These are phyloP conservation scores for Myoxocephalus aenaeus DNA, from an alignment of 2,797 vertebrate genomes.

Conservation along the genomic window DNA sequence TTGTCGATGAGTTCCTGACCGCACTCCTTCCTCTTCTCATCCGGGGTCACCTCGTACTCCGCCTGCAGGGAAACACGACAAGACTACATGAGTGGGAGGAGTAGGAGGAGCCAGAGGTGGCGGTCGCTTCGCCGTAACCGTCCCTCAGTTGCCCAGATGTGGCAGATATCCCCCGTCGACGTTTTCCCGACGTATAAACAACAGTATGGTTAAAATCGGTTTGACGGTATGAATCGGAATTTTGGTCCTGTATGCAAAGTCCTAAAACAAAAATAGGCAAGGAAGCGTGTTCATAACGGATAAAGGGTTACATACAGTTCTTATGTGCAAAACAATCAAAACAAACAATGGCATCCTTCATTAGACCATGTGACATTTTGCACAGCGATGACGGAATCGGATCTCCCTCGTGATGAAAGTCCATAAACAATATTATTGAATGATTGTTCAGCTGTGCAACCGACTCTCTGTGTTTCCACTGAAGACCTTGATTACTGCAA, in stretches of 20 bases:
- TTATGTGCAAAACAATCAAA: background rate
- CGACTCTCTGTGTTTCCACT: background rate
- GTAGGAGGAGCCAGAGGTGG: background rate
- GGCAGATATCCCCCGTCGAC: too few relatives aligned
- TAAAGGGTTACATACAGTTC: background rate
- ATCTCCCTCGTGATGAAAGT: background rate
- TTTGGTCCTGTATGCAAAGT: background rate
- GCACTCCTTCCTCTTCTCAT: constrained; percentile 93
- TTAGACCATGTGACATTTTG: background rate
- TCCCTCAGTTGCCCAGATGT: background rate
- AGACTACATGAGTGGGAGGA: background rate
- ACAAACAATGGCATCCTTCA: background rate
- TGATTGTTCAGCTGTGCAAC: background rate
- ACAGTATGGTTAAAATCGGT: background rate
- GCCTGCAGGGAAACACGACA: constrained; percentile 79
- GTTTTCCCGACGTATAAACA: background rate
- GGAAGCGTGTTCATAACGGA: background rate
- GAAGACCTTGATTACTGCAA: background rate
- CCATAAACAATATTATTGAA: background rate
- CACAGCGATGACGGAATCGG: background rate
- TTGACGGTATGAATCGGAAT: background rate
- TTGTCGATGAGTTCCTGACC: constrained; percentile 89
- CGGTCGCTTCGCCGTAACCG: background rate
- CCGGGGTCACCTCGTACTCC: constrained; percentile 95
- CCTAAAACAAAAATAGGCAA: background rate